Base-by-base conservation (phyloP, 2,888 invertebrate species). In the Limnephilus lunatus region DNA sequence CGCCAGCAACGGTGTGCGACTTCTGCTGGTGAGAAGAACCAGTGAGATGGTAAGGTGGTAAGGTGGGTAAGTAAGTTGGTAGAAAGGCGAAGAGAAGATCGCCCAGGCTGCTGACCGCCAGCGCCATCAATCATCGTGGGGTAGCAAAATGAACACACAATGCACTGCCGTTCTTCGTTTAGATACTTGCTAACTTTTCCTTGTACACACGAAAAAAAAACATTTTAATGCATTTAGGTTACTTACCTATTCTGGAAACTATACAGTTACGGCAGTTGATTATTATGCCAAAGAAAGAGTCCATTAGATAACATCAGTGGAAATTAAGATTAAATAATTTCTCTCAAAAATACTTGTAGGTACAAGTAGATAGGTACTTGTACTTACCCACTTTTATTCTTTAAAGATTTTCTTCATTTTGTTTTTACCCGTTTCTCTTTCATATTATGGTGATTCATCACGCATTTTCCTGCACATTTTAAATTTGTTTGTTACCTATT, bases 81-180 rank as follows among this genome's bases (percentile, higher is more conserved):
- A 68, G 68, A 68, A 31, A 80, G 32, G 68, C 68, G 68, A 68
- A 25, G 88, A 53, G 85, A 44, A 32, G 85, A 86, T 86, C 85
- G 85, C 85, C 85, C 85, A 44, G 19, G 88, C 88, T 32, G 88
- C 53, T 44, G 68, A 15, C 88, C 32, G 88, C 31, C 88, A 53
- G 80, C 31, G 88, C 88, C 68, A 88, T 88, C 88, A 88, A 88
- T 88, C 88, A 80, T 80, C 80, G 80, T 32, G 9, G 88, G 88
- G 80, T 35, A 83, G 83, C 83, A 35, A 83, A 83, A 83, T 32
- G 25, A 68, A 9, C n/a, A 68, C 68, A 1, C 68, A 68, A 25
- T 19, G 5, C 5, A 19, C 68, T 68, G 68, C 68, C 68, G 68
- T 68, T n/a, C 5, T 9, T 68, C 9, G 68, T 68, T 68, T 9